Percentiles rank a stretch among this genome's conserved stretches.
phyloP scores from a whole-genome alignment of 2,113 vertebrate genomes.

The Mionectes macconnelli region DNA sequence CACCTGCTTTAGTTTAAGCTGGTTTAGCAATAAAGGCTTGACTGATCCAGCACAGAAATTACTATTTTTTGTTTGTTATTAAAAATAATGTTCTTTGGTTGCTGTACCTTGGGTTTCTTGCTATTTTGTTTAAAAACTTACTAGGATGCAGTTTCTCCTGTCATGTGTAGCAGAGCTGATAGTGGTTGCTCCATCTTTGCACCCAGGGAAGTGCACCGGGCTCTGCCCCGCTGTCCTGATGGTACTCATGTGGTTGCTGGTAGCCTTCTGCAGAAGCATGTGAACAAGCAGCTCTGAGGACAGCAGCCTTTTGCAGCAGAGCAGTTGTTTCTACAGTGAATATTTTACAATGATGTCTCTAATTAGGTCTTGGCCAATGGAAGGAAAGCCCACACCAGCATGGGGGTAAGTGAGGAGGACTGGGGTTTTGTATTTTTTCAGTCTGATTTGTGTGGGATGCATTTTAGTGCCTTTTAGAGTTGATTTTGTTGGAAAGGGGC shows the following conservation, averaged over 20 bases:
- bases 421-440: background rate
- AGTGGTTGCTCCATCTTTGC: background rate
- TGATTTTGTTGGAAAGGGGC: background rate
- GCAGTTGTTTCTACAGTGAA: background rate
- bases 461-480: background rate
- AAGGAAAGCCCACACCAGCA: background rate
- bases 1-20: constrained; percentile 18
- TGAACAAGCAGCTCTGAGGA: background rate
- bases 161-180: accelerated
- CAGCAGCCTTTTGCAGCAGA: background rate
- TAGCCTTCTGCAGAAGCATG: background rate
- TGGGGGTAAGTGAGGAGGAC: background rate
- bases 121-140: background rate
- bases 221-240: background rate
- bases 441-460: background rate
- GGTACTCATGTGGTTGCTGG: background rate
- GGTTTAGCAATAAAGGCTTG: constrained; percentile 49
- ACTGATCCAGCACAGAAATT: background rate
- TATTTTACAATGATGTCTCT: background rate
- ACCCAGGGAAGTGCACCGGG: background rate
- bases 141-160: background rate
- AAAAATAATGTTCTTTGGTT: background rate
- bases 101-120: background rate
- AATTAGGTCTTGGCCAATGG: background rate
- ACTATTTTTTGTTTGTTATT: background rate